Conservation (phyloP, 2,888 invertebrate genomes). For the Hemistola chrysoprasaria region DNA sequence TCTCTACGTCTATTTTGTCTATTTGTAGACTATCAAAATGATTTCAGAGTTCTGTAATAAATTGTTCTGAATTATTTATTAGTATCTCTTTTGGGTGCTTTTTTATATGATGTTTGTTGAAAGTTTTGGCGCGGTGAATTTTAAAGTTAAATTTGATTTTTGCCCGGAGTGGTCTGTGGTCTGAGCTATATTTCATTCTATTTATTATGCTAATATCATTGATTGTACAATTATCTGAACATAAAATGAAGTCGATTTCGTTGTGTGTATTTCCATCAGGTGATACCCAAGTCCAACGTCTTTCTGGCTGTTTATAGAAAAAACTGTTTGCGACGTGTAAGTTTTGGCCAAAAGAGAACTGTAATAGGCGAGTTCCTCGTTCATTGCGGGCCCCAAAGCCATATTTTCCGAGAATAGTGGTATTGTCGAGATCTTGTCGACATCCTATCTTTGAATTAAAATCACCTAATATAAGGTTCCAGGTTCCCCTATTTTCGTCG, state of each 20-base stretch:
- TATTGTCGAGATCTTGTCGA: conserved; percentile 1
- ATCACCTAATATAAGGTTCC: conserved; percentile 8
- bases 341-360: conserved; percentile 7
- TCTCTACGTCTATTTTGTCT: too few relatives aligned
- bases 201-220: background rate
- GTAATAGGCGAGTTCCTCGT: conserved; percentile 4
- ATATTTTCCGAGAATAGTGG: conserved; percentile 2
- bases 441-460: too few relatives aligned
- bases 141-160: background rate
- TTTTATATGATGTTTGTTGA: too few relatives aligned
- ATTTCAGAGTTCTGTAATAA: too few relatives aligned
- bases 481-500: conserved; percentile 10
- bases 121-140: too few relatives aligned
- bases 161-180: background rate
- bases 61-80: too few relatives aligned
- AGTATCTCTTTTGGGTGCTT: too few relatives aligned
- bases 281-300: background rate
- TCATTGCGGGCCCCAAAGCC: conserved; percentile 3
- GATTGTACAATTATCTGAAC: background rate
- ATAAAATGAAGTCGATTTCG: background rate
- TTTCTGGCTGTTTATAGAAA: background rate
- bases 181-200: background rate
- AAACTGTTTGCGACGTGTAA: background rate
- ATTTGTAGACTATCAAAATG: too few relatives aligned
- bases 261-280: background rate